Base-by-base conservation (phyloP, 2,797 vertebrate species). In the Chiroxiphia lanceolata region DNA sequence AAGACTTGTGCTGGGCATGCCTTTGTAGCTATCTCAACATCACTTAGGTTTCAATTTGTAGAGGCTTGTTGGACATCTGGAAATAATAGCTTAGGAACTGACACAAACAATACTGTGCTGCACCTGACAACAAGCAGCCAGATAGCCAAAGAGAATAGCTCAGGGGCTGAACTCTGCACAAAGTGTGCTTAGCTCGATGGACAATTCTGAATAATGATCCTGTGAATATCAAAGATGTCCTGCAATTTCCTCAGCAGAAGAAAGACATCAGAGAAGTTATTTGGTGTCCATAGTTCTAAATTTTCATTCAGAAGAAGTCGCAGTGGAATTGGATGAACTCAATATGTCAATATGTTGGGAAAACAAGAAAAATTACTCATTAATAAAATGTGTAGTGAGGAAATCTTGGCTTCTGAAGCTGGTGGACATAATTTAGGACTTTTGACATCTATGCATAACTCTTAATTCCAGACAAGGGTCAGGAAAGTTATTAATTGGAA, bases 201-300 rank as follows among this genome's bases (percentile, higher is more conserved):
- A 53, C 44, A 79, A 14, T 48, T 94, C 67, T 63, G 57, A 81
- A 38, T 56, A 79, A 69, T 27, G 83, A 48, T 45, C 44, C 13
- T 79, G 31, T 2, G 6, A 59, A 38, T 90, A 64, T 95, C 85
- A 90, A 57, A 79, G 34, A 29, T 53, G 18, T 64, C 18, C 54
- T 69, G 47, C n/a, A 90, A 69, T 69, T 83, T 91, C 11, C 54
- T 57, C 36, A 84, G 78, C 29, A 83, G 74, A 94, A 85, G 38
- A 72, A 44, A 89, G 31, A 57, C 0, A 0, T 9, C 56, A 63
- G 31, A 53, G 64, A 64, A 79, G 14, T 60, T 90, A 82, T 70
- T 79, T 84, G 20, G 57, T 69, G 57, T 63, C 27, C 12, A 11
- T 11, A 57, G 13, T 65, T 74, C 20, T 47, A 75, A 65, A 22